Evolutionary conservation across 1,140 invertebrate genomes (phyloP), one percentile per base, ranked within the genome.

Genomic region (Steinernema feltiae): DNA sequence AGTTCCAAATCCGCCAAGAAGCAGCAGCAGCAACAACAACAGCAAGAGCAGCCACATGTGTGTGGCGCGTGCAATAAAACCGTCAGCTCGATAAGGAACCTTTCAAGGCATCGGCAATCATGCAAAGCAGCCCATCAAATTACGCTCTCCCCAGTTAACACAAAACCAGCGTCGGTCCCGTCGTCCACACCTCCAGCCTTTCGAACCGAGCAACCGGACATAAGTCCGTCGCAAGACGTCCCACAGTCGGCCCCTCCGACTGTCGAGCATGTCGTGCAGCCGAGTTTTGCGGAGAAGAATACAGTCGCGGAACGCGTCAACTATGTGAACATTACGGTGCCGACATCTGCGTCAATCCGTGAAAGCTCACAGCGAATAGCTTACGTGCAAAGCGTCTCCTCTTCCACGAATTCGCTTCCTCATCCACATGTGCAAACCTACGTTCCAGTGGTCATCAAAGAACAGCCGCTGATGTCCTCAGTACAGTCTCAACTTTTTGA

Each of bases 371-470:
- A 7, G 15, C 53, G 53, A n/a, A 27, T 63, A 3, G 53, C 15
- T 21, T 63, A 63, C 24, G 53, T 63, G 3, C 53, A 63, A 27
- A 63, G 53, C 24, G 53, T 63, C 24, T 27, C 53, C 7, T 17
- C 53, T 7, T n/a, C 53, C 3, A 27, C 7, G 15, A n/a, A n/a
- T n/a, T n/a, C n/a, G n/a, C n/a, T n/a, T n/a, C n/a, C n/a, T n/a
- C n/a, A n/a, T n/a, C 15, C 53, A 27, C 53, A 15, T 3, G 24
- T 21, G 24, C 53, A 63, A 12, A 27, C 53, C 53, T 63, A 63
- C 53, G 53, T 63, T 63, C 53, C 53, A 12, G 15, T 63, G 24
- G 53, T 63, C 53, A 63, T 63, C 53, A 63, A 63, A 27, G 53
- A 63, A 21, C 53, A 63, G 53, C 53, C 53, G 15, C 2, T 63